Base-by-base conservation (phyloP, 1,140 invertebrate species). In the Drosophila setifemur region DNA sequence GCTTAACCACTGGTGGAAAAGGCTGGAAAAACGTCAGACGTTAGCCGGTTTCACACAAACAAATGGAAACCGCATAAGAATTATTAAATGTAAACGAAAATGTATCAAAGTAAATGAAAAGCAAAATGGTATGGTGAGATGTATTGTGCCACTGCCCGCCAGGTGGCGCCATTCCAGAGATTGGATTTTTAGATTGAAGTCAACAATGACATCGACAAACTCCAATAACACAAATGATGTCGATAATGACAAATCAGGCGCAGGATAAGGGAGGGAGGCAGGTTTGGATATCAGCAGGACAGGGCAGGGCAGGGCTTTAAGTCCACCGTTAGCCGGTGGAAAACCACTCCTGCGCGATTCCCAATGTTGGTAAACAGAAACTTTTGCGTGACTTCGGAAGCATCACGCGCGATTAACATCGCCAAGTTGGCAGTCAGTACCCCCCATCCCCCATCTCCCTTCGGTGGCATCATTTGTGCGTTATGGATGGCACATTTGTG, bases 401-500 rank as follows among this genome's bases (percentile, higher is more conserved):
- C 70, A 57, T 67, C 76, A 57, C 71, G 78, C 66, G 54, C 76
- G 76, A 81, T 81, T 72, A 81, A 44, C 50, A 67, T 67, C 70
- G 53, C 50, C 37, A 73, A 60, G 52, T 64, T 58, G 55, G 33
- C 55, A 49, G 54, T 11, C 4, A 9, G 6, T 25, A 9, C 14
- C 23, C 18, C 26, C 25, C 37, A 28, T 25, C 31, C 29, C 18
- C 6, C 21, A 28, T 1, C 12, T n/a, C 31, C 3, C 8, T 25
- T 29, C 9, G 64, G n/a, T n/a, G n/a, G 23, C 39, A 68, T 57
- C 60, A 31, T 37, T 78, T 69, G 40, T 33, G 66, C 67, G 58
- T 71, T 81, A 74, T 81, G 66, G 50, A 81, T 81, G 54, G 37
- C 76, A 57, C 77, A 81, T 81, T 81, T 81, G 71, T 81, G 77